Evolutionary conservation across 1,140 invertebrate genomes (phyloP).

Genomic region (Drosophila nikananu): DNA sequence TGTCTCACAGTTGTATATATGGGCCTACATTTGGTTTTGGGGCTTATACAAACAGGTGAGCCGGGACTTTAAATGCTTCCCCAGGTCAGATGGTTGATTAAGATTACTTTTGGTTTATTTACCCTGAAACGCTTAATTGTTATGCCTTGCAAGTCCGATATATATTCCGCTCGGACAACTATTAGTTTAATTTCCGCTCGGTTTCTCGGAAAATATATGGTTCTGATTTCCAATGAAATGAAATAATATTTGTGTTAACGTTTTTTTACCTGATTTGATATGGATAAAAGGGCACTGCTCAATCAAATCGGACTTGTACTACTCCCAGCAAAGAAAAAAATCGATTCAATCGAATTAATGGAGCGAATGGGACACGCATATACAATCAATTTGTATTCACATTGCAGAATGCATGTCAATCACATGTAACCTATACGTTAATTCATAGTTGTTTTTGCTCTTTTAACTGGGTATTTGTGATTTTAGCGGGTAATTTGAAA

Average conservation of each 20-base stretch:
- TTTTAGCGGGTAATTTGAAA: neutral
- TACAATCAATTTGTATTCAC: conserved; percentile 18
- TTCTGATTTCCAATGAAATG: neutral
- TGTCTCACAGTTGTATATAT: conserved; percentile 21
- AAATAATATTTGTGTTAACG: neutral
- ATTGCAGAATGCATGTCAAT: conserved; percentile 5
- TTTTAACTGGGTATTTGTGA: neutral
- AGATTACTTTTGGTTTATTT: conserved; percentile 16
- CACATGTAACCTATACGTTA: conserved; percentile 4
- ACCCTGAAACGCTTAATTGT: conserved; percentile 8
- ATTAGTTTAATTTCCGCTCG: conserved; percentile 9
- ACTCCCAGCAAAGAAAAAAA: neutral
- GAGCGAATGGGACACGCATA: conserved; percentile 1
- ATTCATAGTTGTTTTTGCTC: neutral
- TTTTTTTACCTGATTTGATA: conserved; percentile 4
- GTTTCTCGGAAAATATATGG: neutral
- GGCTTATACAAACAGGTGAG: conserved; percentile 19
- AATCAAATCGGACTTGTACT: neutral
- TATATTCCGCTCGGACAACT: neutral
- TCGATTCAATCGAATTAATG: conserved; percentile 16
- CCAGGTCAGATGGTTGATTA: conserved; percentile 9
- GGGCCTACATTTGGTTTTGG: neutral
- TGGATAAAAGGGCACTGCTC: neutral
- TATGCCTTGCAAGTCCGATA: neutral
- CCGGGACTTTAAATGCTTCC: conserved; percentile 4